Percentiles rank a stretch among this genome's conserved stretches.
Conservation (phyloP, 2,888 invertebrate species). For the Tetranychus truncatus region DNA sequence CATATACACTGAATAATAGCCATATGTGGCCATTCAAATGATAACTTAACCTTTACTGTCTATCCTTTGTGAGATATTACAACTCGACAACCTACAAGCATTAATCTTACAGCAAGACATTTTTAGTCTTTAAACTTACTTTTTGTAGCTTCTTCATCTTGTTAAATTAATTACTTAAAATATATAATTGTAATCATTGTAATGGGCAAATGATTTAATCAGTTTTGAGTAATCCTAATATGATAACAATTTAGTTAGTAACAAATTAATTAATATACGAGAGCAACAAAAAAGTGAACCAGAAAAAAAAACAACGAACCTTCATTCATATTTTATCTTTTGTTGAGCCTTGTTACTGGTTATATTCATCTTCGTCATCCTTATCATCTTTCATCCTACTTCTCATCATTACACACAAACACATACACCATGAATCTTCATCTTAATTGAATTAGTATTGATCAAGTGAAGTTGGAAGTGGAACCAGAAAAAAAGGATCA, state of each 20-base stretch:
- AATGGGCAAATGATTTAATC: background rate
- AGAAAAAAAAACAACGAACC: background rate
- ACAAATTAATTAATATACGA: background rate
- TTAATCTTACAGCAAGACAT: background rate
- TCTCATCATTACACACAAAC: background rate
- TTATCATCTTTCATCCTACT: background rate
- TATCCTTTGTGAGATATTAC: no score
- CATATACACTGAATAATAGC: background rate
- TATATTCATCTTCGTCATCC: background rate
- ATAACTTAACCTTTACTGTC: background rate
- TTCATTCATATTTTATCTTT: background rate
- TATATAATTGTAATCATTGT: background rate
- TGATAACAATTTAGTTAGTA: background rate
- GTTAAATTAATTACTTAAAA: background rate
- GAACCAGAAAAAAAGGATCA: background rate
- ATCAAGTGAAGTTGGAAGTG: background rate
- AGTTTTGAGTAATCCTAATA: background rate
- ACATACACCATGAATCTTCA: background rate
- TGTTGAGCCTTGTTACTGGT: no score
- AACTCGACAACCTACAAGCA: background rate
- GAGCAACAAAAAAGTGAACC: background rate
- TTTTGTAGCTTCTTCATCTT: background rate
- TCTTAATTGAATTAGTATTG: slow-evolving; percentile 1
- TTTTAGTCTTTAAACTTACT: background rate
- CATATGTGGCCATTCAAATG: background rate